Evolutionary conservation across 1,140 invertebrate species (phyloP).

Genomic region (Thaumatotibia leucotreta): DNA sequence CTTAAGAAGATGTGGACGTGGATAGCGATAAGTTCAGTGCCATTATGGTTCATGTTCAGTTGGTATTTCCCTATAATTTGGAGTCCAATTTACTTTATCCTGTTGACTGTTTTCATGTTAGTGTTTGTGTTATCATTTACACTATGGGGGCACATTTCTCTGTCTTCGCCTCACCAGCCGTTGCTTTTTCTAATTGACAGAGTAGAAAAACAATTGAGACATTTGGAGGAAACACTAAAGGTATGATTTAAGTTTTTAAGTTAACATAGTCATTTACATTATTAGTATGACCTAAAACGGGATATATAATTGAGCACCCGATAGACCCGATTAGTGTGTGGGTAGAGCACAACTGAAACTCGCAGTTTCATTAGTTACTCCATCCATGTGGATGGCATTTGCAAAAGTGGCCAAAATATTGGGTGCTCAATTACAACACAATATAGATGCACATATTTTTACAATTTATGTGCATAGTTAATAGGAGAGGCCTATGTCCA

Average conservation of each 20-base stretch:
- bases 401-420: no score
- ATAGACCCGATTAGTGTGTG: no score
- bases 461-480: no score
- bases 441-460: no score
- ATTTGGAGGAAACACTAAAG: constrained; percentile 56
- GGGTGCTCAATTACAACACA: no score
- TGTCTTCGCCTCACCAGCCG: constrained; percentile 71
- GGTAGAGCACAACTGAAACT: no score
- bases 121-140: constrained; percentile 49
- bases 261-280: not conserved
- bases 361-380: no score
- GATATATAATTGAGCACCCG: no score
- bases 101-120: constrained; percentile 45
- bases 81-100: constrained; percentile 42
- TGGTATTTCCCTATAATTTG: constrained; percentile 54
- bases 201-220: constrained; percentile 63
- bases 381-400: no score
- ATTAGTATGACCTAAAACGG: no score
- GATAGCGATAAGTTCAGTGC: constrained; percentile 35
- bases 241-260: constrained; percentile 28
- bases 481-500: no score
- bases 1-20: constrained; percentile 43
- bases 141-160: constrained; percentile 65
- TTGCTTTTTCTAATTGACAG: constrained; percentile 63
- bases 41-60: constrained; percentile 38